These are phyloP conservation scores for Drosophila prolongata DNA, from an alignment of 2,888 invertebrate genomes.

Conservation along the genomic window DNA sequence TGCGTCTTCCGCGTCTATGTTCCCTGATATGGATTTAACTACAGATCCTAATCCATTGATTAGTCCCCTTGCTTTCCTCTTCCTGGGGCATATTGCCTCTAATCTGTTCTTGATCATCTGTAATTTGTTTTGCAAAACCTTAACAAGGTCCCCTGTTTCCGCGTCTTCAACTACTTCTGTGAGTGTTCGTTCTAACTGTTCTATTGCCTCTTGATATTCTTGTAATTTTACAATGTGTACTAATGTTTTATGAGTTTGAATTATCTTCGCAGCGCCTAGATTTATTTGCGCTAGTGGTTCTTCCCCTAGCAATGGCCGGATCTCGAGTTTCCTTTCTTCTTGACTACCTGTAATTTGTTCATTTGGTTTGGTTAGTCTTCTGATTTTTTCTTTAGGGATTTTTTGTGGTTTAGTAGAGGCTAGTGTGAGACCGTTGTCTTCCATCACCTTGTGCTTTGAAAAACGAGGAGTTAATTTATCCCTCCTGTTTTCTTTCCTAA, in stretches of 20 bases:
- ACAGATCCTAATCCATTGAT: too few relatives aligned
- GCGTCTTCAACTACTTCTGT: too few relatives aligned
- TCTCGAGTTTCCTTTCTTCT: not conserved
- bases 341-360: not conserved
- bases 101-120: not conserved
- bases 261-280: not conserved
- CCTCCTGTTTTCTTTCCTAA: too few relatives aligned
- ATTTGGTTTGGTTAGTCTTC: not conserved
- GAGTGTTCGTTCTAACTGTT: too few relatives aligned
- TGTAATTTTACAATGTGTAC: not conserved
- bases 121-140: not conserved
- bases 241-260: not conserved
- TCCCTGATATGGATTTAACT: too few relatives aligned
- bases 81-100: not conserved
- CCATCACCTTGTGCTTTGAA: slow-evolving; percentile 1
- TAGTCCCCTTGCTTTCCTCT: not conserved
- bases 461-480: too few relatives aligned
- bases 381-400: too few relatives aligned
- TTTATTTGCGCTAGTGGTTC: too few relatives aligned
- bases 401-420: too few relatives aligned
- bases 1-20: too few relatives aligned
- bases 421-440: too few relatives aligned
- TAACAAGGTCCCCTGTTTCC: too few relatives aligned
- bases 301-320: not conserved
- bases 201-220: not conserved